Conservation (phyloP, 2,888 invertebrate species). For the Physocephala rufipes region DNA sequence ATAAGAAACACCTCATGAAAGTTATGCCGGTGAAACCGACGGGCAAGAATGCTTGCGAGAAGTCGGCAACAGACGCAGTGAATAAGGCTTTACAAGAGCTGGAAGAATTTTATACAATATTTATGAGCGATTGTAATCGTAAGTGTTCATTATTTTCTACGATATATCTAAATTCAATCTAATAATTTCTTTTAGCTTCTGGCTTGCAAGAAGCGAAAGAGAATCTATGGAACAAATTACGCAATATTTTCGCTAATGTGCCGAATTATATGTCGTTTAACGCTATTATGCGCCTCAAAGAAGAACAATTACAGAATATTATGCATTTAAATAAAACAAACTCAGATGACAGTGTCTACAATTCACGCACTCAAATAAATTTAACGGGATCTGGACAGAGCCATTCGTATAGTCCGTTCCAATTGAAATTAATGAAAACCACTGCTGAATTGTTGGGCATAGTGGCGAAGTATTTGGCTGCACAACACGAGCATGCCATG, state of each 20-base stretch:
- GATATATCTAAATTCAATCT: not conserved
- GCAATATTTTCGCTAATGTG: conserved; percentile 55
- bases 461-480: conserved; percentile 53
- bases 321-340: conserved; percentile 53
- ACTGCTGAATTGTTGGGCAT: conserved; percentile 56
- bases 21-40: conserved; percentile 59
- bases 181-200: conserved; percentile 42
- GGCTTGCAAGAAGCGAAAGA: conserved; percentile 53
- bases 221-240: conserved; percentile 58
- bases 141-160: conserved; percentile 36
- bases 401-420: conserved; percentile 51
- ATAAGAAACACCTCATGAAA: conserved; percentile 50
- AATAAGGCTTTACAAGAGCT: conserved; percentile 55
- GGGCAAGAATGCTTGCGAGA: conserved; percentile 55
- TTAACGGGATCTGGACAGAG: conserved; percentile 39
- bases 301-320: conserved; percentile 59
- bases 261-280: conserved; percentile 60
- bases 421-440: conserved; percentile 57
- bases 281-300: conserved; percentile 57
- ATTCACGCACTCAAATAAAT: not conserved
- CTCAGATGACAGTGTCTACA: not conserved
- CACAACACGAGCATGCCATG: conserved; percentile 50
- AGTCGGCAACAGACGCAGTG: conserved; percentile 51
- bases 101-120: conserved; percentile 56
- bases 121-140: conserved; percentile 48